phyloP scores from a whole-genome alignment of 2,113 vertebrate genomes.

The Vombatus ursinus region DNA sequence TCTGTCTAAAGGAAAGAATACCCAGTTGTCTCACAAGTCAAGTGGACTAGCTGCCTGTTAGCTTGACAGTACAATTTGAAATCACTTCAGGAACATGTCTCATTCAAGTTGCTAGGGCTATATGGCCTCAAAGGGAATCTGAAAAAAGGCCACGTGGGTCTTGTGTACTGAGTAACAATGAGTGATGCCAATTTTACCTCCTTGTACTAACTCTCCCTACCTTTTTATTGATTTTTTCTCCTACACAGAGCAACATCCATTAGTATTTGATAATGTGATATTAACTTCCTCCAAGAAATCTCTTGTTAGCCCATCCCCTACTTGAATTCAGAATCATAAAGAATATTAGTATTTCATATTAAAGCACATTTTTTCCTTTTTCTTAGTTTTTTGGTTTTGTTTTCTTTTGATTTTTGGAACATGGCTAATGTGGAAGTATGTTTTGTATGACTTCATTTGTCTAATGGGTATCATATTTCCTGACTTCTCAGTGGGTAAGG shows the following conservation, averaged over 20 bases:
- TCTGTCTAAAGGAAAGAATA: constrained; percentile 31
- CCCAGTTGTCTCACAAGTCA: constrained; percentile 30
- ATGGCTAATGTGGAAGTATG: not conserved
- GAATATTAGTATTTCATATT: not conserved
- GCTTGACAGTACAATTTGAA: constrained; percentile 31
- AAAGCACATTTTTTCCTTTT: not conserved
- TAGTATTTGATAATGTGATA: constrained; percentile 64
- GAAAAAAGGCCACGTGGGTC: not conserved
- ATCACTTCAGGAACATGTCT: constrained; percentile 37
- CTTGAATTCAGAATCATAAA: not conserved
- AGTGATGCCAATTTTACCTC: constrained; percentile 30
- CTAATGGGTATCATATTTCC: not conserved
- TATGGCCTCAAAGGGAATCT: constrained; percentile 29
- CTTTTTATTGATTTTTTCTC: constrained; percentile 32
- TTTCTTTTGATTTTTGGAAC: not conserved
- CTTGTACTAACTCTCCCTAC: constrained; percentile 32
- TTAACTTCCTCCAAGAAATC: constrained; percentile 61
- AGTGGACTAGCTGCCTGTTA: constrained; percentile 37
- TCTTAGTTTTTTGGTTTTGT: not conserved
- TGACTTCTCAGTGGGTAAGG: not conserved
- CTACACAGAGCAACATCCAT: constrained; percentile 53
- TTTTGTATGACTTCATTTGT: not conserved
- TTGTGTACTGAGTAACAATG: not conserved
- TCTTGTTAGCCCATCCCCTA: constrained; percentile 60
- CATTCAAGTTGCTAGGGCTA: not conserved